Conservation (phyloP, 2,797 vertebrate genomes). For the Apodemus agrarius region DNA sequence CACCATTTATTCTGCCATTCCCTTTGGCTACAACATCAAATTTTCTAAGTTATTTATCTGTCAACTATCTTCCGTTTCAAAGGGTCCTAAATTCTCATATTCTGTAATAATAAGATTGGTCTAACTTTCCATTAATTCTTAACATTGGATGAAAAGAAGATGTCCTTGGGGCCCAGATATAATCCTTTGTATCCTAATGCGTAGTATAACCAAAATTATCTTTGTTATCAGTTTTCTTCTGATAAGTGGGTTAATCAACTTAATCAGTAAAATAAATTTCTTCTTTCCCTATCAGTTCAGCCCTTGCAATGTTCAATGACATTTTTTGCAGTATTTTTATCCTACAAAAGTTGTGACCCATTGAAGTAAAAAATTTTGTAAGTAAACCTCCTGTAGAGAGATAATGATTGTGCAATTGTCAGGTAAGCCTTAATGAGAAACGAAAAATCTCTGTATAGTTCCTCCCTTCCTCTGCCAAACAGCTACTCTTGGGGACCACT, state of each 20-base stretch:
- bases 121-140: neutral
- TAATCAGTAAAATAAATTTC: neutral
- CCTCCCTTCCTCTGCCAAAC: neutral
- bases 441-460: neutral
- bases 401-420: neutral
- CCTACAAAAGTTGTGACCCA: neutral
- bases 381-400: neutral
- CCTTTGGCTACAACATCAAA: neutral
- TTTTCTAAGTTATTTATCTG: neutral
- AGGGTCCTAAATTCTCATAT: neutral
- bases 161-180: neutral
- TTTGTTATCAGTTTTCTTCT: neutral
- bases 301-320: neutral
- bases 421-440: neutral
- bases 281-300: neutral
- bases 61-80: neutral
- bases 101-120: neutral
- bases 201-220: neutral
- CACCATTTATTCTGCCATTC: neutral
- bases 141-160: neutral
- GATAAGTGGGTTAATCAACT: neutral
- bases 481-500: neutral
- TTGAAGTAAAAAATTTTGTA: neutral
- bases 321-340: slow-evolving; percentile 24
- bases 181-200: neutral